These are phyloP conservation scores for Papilio dardanus DNA, from an alignment of 1,140 invertebrate species.

Conservation along the genomic window DNA sequence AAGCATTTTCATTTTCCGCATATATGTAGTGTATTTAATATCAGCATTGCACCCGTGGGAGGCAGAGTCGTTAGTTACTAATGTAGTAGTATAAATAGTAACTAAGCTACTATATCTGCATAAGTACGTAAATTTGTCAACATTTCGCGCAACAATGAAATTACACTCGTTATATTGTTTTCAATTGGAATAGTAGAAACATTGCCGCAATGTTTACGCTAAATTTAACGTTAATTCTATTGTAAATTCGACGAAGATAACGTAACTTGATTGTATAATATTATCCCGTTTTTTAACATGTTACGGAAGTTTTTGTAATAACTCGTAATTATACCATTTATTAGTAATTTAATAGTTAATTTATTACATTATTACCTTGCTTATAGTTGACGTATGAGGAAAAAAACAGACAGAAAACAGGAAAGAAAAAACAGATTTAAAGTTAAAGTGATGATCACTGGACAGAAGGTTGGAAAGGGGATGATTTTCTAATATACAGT, in stretches of 20 bases:
- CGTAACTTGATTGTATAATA: conserved; percentile 6
- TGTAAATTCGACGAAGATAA: background rate
- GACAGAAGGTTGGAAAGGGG: too few species aligned
- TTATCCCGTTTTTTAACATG: background rate
- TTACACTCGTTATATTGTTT: background rate
- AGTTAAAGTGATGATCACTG: too few species aligned
- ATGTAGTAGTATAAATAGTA: background rate
- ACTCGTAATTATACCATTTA: background rate
- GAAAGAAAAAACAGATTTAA: too few species aligned
- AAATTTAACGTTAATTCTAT: conserved; percentile 12
- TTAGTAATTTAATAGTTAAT: background rate
- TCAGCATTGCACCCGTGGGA: too few species aligned
- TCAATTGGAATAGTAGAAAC: background rate
- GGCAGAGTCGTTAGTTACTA: too few species aligned
- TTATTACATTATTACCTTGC: background rate
- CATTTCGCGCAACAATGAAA: conserved; percentile 2
- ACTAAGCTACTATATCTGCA: background rate
- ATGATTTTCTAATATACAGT: too few species aligned
- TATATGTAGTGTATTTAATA: too few species aligned
- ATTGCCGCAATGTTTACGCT: conserved; percentile 12
- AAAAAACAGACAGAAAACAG: too few species aligned
- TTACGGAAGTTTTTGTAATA: background rate
- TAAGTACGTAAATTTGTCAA: conserved; percentile 17
- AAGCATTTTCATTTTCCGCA: too few species aligned
- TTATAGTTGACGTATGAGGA: background rate